phyloP scores from a whole-genome alignment of 2,888 invertebrate species.

The Rugalucina vietnamica region DNA sequence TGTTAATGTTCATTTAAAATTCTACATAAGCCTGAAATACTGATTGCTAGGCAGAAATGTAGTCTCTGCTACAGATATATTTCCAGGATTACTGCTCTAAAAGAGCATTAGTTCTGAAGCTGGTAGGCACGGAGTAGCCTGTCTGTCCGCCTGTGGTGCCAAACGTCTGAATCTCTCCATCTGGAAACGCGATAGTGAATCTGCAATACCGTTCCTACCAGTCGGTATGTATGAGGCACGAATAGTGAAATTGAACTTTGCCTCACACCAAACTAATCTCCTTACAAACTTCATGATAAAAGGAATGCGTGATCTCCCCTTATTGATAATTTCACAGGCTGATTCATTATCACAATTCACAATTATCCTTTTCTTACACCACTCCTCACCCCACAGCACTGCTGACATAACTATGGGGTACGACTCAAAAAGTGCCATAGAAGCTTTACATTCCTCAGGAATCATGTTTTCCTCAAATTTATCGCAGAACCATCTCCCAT shows the following conservation, averaged over 20 bases:
- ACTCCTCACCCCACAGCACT: slow-evolving; percentile 14
- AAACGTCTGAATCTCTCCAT: slow-evolving; percentile 1
- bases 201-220: neutral
- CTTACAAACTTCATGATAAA: slow-evolving; percentile 35
- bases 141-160: neutral
- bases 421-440: neutral
- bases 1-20: too few relatives aligned
- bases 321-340: slow-evolving; percentile 13
- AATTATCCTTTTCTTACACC: slow-evolving; percentile 1
- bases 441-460: neutral
- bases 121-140: neutral
- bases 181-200: slow-evolving; percentile 19
- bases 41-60: too few relatives aligned
- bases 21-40: too few relatives aligned
- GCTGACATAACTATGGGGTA: slow-evolving; percentile 5
- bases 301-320: slow-evolving; percentile 25
- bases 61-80: too few relatives aligned
- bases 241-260: slow-evolving; percentile 23
- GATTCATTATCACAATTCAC: slow-evolving; percentile 30
- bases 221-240: slow-evolving; percentile 3
- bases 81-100: too few relatives aligned
- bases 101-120: neutral
- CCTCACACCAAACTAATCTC: slow-evolving; percentile 2
- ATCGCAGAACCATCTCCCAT: neutral
- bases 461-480: neutral